Evolutionary conservation across 1,140 invertebrate genomes (phyloP).

Genomic region (Drosophila sp.): DNA sequence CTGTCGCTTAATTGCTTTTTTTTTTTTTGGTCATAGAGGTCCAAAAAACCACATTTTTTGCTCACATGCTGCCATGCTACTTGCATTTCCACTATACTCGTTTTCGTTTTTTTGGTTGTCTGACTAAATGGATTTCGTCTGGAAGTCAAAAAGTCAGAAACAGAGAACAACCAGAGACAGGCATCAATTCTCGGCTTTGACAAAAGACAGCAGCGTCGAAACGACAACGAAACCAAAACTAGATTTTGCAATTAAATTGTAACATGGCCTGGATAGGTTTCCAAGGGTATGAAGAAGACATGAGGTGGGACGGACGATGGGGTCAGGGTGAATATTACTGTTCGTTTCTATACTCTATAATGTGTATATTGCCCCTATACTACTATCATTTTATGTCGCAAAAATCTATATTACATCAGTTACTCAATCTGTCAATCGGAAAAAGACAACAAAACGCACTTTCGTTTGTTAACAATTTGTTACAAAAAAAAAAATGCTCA

Average conservation of each 20-base stretch:
- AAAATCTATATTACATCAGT: too few relatives aligned
- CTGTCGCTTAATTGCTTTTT: slow-evolving; percentile 48
- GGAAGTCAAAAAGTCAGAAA: slow-evolving; percentile 9
- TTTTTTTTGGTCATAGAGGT: slow-evolving; percentile 4
- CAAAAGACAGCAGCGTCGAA: slow-evolving; percentile 36
- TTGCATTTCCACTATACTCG: slow-evolving; percentile 13
- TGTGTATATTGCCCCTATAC: too few relatives aligned
- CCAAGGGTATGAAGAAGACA: too few relatives aligned
- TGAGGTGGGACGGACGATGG: too few relatives aligned
- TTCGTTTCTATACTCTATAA: too few relatives aligned
- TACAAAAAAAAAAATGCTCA: too few relatives aligned
- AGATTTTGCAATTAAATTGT: slow-evolving; percentile 69
- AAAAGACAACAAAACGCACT: too few relatives aligned
- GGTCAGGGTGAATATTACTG: too few relatives aligned
- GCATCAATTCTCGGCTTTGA: slow-evolving; percentile 46
- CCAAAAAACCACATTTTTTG: slow-evolving; percentile 6
- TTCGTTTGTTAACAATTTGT: too few relatives aligned
- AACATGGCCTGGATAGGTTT: slow-evolving; percentile 26
- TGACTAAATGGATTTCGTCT: slow-evolving; percentile 55
- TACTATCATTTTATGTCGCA: too few relatives aligned
- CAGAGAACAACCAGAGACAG: slow-evolving; percentile 4
- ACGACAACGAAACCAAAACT: slow-evolving; percentile 53
- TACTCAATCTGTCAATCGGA: too few relatives aligned
- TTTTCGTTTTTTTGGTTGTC: slow-evolving; percentile 22
- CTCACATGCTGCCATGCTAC: slow-evolving; percentile 1